These are phyloP conservation scores for Pteria penguin DNA, from an alignment of 2,888 invertebrate species.

Conservation along the genomic window DNA sequence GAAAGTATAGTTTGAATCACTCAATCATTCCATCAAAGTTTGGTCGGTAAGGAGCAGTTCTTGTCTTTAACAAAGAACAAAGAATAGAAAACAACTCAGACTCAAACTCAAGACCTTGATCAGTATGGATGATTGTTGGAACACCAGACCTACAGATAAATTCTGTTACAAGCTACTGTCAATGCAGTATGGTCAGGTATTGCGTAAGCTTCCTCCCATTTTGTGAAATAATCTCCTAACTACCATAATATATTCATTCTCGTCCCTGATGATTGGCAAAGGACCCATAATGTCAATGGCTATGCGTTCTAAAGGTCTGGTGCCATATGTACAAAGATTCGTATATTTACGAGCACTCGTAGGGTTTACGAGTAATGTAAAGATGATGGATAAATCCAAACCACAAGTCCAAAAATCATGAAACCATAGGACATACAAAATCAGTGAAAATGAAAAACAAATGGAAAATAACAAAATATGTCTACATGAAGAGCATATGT, in stretches of 20 bases:
- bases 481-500: too few relatives aligned
- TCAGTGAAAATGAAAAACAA: too few relatives aligned
- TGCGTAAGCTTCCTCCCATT: background rate
- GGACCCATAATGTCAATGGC: background rate
- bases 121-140: background rate
- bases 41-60: conserved; percentile 48
- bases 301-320: background rate
- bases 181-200: background rate
- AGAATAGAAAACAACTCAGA: background rate
- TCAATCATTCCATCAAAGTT: conserved; percentile 51
- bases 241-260: background rate
- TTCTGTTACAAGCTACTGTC: background rate
- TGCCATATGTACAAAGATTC: too few relatives aligned
- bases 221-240: background rate
- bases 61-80: conserved; percentile 44
- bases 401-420: too few relatives aligned
- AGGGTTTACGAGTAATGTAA: too few relatives aligned
- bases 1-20: conserved; percentile 45
- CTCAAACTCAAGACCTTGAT: background rate
- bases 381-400: too few relatives aligned
- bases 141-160: background rate
- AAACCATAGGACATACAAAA: too few relatives aligned
- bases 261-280: background rate
- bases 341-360: too few relatives aligned
- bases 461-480: too few relatives aligned